phyloP scores from a whole-genome alignment of 2,113 vertebrate species.

The Romanogobio albipinnatus region DNA sequence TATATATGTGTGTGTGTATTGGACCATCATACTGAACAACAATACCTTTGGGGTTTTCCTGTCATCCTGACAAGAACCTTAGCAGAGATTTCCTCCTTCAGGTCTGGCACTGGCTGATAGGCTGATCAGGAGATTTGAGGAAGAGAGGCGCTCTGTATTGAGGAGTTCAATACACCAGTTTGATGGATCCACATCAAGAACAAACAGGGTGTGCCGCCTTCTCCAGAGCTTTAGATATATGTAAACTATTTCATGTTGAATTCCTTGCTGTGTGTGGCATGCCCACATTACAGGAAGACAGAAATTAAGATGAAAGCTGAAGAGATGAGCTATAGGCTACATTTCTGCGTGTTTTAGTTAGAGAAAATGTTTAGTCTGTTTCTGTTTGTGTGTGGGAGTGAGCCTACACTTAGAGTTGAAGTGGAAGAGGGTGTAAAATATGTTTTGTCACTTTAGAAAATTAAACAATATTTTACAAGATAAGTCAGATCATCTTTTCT shows the following conservation, averaged over 20 bases:
- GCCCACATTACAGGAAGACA: slow-evolving; percentile 35
- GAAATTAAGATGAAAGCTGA: slow-evolving; percentile 36
- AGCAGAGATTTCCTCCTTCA: slow-evolving; percentile 15
- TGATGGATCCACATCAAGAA: slow-evolving; percentile 33
- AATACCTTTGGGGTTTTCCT: slow-evolving; percentile 32
- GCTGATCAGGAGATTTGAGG: slow-evolving; percentile 44
- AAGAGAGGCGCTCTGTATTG: slow-evolving; percentile 27
- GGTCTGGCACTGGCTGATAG: slow-evolving; percentile 24
- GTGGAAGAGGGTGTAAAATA: background rate
- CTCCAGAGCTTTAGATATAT: slow-evolving; percentile 28
- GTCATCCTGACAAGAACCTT: slow-evolving; percentile 26
- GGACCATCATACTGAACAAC: background rate
- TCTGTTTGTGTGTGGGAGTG: slow-evolving; percentile 44
- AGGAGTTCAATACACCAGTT: slow-evolving; percentile 24
- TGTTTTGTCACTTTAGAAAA: background rate
- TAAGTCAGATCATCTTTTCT: slow-evolving; percentile 5
- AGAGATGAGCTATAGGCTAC: slow-evolving; percentile 16
- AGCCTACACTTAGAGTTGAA: slow-evolving; percentile 3
- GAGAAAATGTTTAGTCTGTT: slow-evolving; percentile 13
- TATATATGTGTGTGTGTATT: too few relatives aligned
- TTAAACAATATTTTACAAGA: background rate
- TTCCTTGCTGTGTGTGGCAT: slow-evolving; percentile 21
- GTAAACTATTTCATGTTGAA: slow-evolving; percentile 39
- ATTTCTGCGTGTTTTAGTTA: slow-evolving; percentile 1
- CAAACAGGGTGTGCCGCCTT: slow-evolving; percentile 15